Evolutionary conservation across 2,113 vertebrate genomes (phyloP).

Genomic region (Sceloporus tristichus): DNA sequence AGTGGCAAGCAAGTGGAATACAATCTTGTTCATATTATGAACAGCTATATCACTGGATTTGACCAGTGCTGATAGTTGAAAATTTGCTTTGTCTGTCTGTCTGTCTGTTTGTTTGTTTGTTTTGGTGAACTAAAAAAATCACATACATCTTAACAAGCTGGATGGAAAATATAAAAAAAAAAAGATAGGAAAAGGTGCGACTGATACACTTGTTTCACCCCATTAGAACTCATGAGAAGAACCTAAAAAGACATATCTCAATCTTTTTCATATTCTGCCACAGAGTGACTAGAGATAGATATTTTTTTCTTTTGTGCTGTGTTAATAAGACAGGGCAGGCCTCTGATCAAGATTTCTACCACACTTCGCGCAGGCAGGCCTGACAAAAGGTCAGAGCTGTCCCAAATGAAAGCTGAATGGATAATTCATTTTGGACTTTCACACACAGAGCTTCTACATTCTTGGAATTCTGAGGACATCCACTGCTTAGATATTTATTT

Average conservation of each 20-base stretch:
- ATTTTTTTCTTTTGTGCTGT: constrained; percentile 43
- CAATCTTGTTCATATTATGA: neutral
- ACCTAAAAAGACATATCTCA: neutral
- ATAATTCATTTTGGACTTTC: constrained; percentile 64
- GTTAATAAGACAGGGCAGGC: constrained; percentile 35
- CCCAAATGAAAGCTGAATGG: constrained; percentile 63
- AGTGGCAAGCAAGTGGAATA: neutral
- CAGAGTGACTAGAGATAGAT: constrained; percentile 43
- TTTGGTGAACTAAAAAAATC: neutral
- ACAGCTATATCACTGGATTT: neutral
- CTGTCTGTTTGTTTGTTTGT: too few species aligned
- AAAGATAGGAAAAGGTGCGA: too few species aligned
- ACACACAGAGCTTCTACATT: constrained; percentile 52
- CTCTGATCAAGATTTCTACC: constrained; percentile 59
- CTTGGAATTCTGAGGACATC: constrained; percentile 50
- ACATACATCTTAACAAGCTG: neutral
- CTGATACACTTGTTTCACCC: neutral
- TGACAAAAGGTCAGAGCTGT: constrained; percentile 67
- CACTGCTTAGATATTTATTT: constrained; percentile 60
- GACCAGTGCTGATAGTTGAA: too few species aligned
- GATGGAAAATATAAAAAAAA: neutral
- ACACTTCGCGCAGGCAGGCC: constrained; percentile 51
- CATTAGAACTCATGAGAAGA: constrained; percentile 44
- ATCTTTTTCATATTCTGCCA: constrained; percentile 40
- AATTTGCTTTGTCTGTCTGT: too few species aligned